Conservation (phyloP, 1,140 invertebrate species). For the Bicyclus anynana region DNA sequence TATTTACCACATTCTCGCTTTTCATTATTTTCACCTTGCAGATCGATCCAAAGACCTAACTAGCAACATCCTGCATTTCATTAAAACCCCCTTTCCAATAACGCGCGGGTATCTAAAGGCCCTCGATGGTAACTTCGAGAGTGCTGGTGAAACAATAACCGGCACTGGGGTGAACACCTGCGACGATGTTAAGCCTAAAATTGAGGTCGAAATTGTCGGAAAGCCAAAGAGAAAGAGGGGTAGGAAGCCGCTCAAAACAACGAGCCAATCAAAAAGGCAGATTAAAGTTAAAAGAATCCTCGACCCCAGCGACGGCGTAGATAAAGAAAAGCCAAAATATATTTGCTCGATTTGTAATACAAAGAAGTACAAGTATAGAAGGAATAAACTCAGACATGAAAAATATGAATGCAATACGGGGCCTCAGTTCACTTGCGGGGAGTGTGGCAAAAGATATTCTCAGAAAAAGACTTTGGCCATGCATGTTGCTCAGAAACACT, state of each 20-base stretch:
- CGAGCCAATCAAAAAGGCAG: constrained; percentile 26
- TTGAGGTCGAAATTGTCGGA: constrained; percentile 12
- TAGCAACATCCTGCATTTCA: constrained; percentile 44
- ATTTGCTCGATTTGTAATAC: constrained; percentile 64
- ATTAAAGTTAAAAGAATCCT: constrained; percentile 30
- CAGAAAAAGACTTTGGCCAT: constrained; percentile 71
- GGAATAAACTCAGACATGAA: constrained; percentile 66
- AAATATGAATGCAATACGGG: constrained; percentile 73
- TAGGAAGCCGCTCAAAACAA: constrained; percentile 35
- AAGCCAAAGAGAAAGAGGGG: constrained; percentile 35
- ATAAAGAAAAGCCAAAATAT: constrained; percentile 35
- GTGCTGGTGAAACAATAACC: constrained; percentile 8
- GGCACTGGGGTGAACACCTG: background rate
- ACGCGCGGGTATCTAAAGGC: constrained; percentile 62
- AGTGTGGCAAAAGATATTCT: constrained; percentile 61
- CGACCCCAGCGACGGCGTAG: constrained; percentile 7
- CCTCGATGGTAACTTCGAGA: constrained; percentile 25
- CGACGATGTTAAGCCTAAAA: background rate
- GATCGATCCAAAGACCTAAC: constrained; percentile 46
- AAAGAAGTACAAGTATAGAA: constrained; percentile 65
- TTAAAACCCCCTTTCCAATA: constrained; percentile 64
- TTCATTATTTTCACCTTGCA: constrained; percentile 67
- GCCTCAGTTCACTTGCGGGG: constrained; percentile 70
- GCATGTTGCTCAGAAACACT: constrained; percentile 69
- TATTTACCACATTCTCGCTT: constrained; percentile 59